A percentile compares a stretch with the other conserved stretches of the same genome.
Evolutionary conservation across 2,797 vertebrate genomes (phyloP).

Genomic region (Podarcis lilfordi): DNA sequence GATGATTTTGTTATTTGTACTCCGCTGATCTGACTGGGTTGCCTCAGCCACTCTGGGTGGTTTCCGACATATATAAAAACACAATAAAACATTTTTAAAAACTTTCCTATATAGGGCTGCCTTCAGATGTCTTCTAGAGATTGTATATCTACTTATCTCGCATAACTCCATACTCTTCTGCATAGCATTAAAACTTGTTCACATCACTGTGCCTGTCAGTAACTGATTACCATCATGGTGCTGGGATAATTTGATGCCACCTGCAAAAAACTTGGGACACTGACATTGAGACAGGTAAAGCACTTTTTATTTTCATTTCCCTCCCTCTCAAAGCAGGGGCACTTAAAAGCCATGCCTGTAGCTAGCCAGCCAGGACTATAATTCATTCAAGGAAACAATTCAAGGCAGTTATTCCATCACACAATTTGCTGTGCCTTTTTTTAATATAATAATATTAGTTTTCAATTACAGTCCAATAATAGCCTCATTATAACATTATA

Average conservation of each 20-base stretch:
- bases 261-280: not conserved
- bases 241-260: not conserved
- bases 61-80: no score
- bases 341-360: not conserved
- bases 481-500: no score
- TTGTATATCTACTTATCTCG: no score
- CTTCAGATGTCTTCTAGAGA: no score
- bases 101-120: no score
- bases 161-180: not conserved
- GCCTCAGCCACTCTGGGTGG: no score
- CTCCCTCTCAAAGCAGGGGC: conserved; percentile 26
- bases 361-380: not conserved
- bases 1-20: no score
- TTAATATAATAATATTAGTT: no score
- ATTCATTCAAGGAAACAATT: conserved; percentile 7
- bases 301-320: conserved; percentile 26
- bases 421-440: no score
- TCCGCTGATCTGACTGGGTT: no score
- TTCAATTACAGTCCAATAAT: no score
- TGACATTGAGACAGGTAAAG: not conserved
- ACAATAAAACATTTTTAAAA: no score
- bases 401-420: not conserved
- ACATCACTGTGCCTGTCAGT: not conserved
- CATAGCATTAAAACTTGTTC: not conserved
- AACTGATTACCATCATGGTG: not conserved